Evolutionary conservation across 2,888 invertebrate genomes (phyloP).

Genomic region (Taphrorychus bicolor): DNA sequence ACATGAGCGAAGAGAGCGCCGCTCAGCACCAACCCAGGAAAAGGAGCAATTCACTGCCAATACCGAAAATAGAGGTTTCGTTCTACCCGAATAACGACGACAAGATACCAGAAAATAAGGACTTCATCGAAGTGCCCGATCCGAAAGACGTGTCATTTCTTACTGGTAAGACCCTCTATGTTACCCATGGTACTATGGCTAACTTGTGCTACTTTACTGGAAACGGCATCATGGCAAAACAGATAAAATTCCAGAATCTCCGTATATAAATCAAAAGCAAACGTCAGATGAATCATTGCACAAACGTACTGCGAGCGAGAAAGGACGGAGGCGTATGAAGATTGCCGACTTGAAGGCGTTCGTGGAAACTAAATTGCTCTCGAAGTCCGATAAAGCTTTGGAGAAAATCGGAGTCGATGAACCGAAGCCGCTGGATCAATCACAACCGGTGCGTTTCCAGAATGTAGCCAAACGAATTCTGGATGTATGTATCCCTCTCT

Average conservation of each 20-base stretch:
- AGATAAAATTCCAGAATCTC: constrained; percentile 57
- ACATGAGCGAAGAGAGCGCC: constrained; percentile 84
- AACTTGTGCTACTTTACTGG: not conserved
- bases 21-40: constrained; percentile 81
- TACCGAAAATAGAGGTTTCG: constrained; percentile 91
- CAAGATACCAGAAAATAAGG: constrained; percentile 65
- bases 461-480: constrained; percentile 48
- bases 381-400: constrained; percentile 89
- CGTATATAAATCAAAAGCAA: constrained; percentile 57
- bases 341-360: constrained; percentile 92
- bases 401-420: constrained; percentile 88
- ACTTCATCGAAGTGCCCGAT: constrained; percentile 81
- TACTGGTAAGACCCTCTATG: too few species aligned
- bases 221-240: not conserved
- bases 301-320: constrained; percentile 78
- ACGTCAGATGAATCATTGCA: constrained; percentile 60
- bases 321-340: constrained; percentile 82
- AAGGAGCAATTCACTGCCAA: constrained; percentile 91
- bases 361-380: constrained; percentile 88
- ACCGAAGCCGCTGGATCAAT: constrained; percentile 63
- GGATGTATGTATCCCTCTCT: constrained; percentile 55
- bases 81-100: constrained; percentile 81
- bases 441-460: constrained; percentile 67
- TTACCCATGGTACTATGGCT: too few species aligned
- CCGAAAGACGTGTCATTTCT: constrained; percentile 70